Percentiles rank a stretch among this genome's conserved stretches.
These are phyloP conservation scores for Hapalemur alaotrensis DNA, from an alignment of 2,797 vertebrate genomes.

Conservation along the genomic window DNA sequence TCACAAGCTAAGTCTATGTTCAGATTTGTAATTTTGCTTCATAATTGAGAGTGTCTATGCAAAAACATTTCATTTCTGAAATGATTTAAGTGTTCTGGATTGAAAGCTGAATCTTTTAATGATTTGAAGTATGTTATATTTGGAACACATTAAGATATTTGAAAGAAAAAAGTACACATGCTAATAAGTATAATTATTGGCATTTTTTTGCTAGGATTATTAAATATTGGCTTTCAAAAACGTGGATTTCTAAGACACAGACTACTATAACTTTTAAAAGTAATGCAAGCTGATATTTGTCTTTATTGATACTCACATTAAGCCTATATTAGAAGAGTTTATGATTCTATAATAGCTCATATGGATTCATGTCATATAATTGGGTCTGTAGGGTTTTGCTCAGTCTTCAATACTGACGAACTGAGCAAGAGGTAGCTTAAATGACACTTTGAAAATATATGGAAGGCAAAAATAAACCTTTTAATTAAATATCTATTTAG, in stretches of 20 bases:
- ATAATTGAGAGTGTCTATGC: background rate
- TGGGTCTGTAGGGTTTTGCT: background rate
- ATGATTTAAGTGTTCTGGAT: background rate
- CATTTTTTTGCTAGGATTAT: background rate
- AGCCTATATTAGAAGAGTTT: background rate
- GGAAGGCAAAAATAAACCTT: background rate
- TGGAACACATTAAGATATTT: background rate
- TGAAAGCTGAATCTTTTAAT: background rate
- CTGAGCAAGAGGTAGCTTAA: background rate
- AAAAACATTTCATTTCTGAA: background rate
- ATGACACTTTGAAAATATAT: background rate
- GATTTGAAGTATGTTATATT: background rate
- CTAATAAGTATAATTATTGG: background rate
- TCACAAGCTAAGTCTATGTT: background rate
- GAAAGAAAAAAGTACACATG: background rate
- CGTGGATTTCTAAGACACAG: background rate
- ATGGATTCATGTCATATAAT: background rate
- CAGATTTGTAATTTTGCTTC: background rate
- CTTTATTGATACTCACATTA: background rate
- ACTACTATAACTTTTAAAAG: background rate
- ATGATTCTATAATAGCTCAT: background rate
- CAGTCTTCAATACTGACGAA: background rate
- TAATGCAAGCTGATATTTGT: background rate
- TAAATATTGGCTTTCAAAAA: constrained; percentile 19
- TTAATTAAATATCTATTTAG: background rate